Base-by-base conservation (phyloP, 2,113 vertebrate genomes). In the Rhineura floridana region DNA sequence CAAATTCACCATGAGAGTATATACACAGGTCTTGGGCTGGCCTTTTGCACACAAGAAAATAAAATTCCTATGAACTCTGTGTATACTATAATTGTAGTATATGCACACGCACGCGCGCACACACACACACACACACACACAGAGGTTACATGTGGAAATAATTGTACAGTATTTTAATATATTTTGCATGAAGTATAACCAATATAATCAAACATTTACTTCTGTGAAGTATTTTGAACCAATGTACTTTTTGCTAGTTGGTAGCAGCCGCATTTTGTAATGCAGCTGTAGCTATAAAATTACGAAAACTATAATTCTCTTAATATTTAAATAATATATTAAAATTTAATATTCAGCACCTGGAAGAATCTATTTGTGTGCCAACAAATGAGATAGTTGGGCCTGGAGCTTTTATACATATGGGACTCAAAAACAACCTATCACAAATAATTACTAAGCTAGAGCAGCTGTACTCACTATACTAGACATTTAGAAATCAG, bases 301-400 rank as follows among this genome's bases (percentile, higher is more conserved):
- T 93, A 95, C 95, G 96, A 95, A 97, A 97, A 96, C 94, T 94
- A 94, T 97, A 97, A 96, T 97, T 97, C 96, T 96, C 97, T 98
- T 96, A 98, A 98, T 98, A 98, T 98, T 98, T 98, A 97, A 98
- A 97, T 97, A 97, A 97, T 97, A 96, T 95, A 98, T 98, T 96
- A 98, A 98, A 98, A 96, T 98, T 98, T 98, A 97, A 98, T 98
- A 97, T 95, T 94, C 96, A 97, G 97, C 96, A 98, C 96, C 97
- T 98, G 98, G 97, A 98, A 97, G 95, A 98, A 96, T 96, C 95
- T 96, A 95, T 96, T 96, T 96, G 93, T 93, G 87, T 97, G 97
- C 96, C 97, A 96, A 96, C 91, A 97, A 97, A 96, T 96, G 96
- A 96, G 95, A 94, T 96, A 96, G 96, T 92, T 94, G 90, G 94